Base-by-base conservation (phyloP, 1,140 invertebrate genomes). In the Ooceraea biroi region DNA sequence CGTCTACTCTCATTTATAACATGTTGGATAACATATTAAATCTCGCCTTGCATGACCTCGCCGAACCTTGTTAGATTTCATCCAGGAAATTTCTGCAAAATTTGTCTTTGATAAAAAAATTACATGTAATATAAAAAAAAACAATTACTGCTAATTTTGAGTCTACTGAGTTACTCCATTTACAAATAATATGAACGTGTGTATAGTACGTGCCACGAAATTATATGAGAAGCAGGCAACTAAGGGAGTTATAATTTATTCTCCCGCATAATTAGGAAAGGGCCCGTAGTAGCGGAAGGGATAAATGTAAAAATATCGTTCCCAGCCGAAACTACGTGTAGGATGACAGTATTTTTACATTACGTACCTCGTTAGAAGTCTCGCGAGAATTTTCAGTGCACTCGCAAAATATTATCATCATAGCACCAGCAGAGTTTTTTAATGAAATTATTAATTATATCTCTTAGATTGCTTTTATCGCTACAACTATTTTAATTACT, bases 261-360 rank as follows among this genome's bases (percentile, higher is more conserved):
- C 22, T 69, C 36, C 30, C 76, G 50, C 36, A 71, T 71, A 80
- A 80, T 80, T 80, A 80, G 22, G 12, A 25, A 57, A 69, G 48
- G 52, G 4, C 22, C 50, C 27, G 22, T 19, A 44, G 58, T 48
- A 5, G 25, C 5, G 25, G 50, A 11, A 80, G 41, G 36, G 50
- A 71, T 55, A 78, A 69, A 68, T 57, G 76, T 58, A 71, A 71
- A 69, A 80, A 80, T 27, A 71, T 0, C 30, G 7, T 69, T 69
- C 3, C 5, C 17, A 55, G 7, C 12, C 36, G 63, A 22, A 80
- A 69, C 25, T 57, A 36, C 36, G 36, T 36, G 36, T 36, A 71
- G 76, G 57, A 57, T 36, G 57, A 71, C 76, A 46, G 17, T 78
- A 46, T 69, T 80, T 80, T 80, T 58, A 48, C 36, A 80, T 80